Conservation (phyloP, 1,140 invertebrate species). For the Drosophila kurseongensis region DNA sequence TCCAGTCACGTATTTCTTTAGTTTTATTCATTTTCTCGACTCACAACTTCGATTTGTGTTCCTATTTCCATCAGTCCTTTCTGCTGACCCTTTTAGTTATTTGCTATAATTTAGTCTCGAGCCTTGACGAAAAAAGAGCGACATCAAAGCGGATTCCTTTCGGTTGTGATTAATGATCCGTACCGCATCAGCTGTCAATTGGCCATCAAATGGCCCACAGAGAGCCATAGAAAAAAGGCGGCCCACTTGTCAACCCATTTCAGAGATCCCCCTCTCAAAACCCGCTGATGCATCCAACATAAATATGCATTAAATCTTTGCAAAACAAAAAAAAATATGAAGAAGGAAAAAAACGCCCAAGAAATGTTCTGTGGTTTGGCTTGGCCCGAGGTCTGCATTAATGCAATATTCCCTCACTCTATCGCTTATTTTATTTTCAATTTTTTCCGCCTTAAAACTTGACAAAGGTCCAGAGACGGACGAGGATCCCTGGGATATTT, state of each 20-base stretch:
- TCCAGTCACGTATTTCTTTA: slow-evolving; percentile 1
- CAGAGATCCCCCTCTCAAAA: slow-evolving; percentile 11
- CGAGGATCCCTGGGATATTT: slow-evolving; percentile 6
- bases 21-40: background rate
- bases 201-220: slow-evolving; percentile 24
- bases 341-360: background rate
- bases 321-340: background rate
- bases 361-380: background rate
- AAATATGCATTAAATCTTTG: slow-evolving; percentile 55
- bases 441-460: slow-evolving; percentile 22
- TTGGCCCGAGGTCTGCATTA: slow-evolving; percentile 4
- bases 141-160: slow-evolving; percentile 28
- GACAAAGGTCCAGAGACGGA: slow-evolving; percentile 21
- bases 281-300: slow-evolving; percentile 24
- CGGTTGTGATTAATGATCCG: slow-evolving; percentile 28
- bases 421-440: background rate
- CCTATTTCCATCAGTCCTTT: background rate
- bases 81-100: slow-evolving; percentile 4
- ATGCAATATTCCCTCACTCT: slow-evolving; percentile 12
- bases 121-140: background rate
- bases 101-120: background rate
- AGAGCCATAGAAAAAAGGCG: slow-evolving; percentile 1
- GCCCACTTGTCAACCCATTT: slow-evolving; percentile 50
- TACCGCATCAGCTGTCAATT: slow-evolving; percentile 23
- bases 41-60: background rate